Evolutionary conservation across 2,113 vertebrate species (phyloP).

Genomic region (Corynorhinus townsendii): DNA sequence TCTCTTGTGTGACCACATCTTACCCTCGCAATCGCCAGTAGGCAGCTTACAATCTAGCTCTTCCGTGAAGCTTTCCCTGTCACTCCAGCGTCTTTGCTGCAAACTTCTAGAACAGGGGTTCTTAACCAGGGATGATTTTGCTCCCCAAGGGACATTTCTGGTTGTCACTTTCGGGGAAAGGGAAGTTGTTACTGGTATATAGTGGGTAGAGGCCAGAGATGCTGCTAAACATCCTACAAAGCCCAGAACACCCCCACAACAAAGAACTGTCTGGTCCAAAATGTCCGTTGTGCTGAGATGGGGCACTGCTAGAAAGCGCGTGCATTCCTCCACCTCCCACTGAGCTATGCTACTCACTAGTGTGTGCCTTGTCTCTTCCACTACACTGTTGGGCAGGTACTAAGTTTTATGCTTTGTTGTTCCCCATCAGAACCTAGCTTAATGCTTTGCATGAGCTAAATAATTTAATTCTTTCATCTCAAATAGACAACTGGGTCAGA

Average conservation of each 20-base stretch:
- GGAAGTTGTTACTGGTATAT: background rate
- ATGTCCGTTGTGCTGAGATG: background rate
- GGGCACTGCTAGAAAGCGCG: background rate
- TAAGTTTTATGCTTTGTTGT: background rate
- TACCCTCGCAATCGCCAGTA: background rate
- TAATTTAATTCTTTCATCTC: conserved; percentile 63
- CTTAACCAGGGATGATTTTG: background rate
- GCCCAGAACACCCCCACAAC: background rate
- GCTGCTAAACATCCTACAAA: background rate
- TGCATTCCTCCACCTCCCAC: background rate
- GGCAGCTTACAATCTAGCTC: conserved; percentile 7
- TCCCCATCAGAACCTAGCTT: conserved; percentile 25
- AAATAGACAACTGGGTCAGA: conserved; percentile 39
- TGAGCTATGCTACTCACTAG: background rate
- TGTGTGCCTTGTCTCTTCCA: background rate
- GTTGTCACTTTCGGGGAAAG: background rate
- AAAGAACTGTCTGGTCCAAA: background rate
- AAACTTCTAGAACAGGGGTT: background rate
- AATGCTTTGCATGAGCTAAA: conserved; percentile 38
- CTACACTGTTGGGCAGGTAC: background rate
- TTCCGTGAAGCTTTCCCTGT: background rate
- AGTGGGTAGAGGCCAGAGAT: background rate
- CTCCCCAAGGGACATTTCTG: background rate
- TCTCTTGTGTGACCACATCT: background rate
- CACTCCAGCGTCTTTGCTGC: background rate